A percentile compares a stretch with the other conserved stretches of the same genome.
phyloP scores from a whole-genome alignment of 2,888 invertebrate genomes.

The Thereva unica region DNA sequence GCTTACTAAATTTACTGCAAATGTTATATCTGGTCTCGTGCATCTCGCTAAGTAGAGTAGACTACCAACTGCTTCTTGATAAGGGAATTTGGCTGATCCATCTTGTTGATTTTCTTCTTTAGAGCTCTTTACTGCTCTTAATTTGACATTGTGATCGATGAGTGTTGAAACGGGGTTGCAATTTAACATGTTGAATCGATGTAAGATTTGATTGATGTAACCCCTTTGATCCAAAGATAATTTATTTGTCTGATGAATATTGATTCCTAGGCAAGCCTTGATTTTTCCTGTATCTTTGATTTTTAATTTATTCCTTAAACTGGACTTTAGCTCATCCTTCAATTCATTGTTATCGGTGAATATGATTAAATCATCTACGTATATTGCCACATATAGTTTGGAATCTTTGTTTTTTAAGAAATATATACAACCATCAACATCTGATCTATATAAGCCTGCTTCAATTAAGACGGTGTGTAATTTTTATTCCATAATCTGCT shows the following conservation, averaged over 20 bases:
- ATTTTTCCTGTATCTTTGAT: slow-evolving; percentile 15
- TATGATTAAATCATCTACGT: slow-evolving; percentile 22
- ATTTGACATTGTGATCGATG: no score
- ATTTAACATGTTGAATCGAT: slow-evolving; percentile 19
- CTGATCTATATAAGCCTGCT: no score
- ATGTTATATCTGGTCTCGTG: slow-evolving; percentile 39
- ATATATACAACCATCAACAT: slow-evolving; percentile 33
- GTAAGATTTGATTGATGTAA: no score
- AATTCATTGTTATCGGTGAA: background rate
- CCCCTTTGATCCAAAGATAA: no score
- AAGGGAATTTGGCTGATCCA: background rate
- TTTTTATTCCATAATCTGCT: slow-evolving; percentile 32
- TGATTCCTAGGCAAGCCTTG: slow-evolving; percentile 33
- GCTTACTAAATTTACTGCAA: slow-evolving; percentile 33
- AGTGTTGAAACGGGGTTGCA: slow-evolving; percentile 33
- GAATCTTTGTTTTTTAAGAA: background rate
- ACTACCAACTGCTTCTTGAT: slow-evolving; percentile 26
- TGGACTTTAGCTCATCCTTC: no score
- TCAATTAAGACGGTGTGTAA: background rate
- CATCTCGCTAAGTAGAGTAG: slow-evolving; percentile 24
- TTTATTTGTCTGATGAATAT: slow-evolving; percentile 31
- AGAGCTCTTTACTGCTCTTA: no score
- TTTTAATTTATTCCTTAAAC: no score
- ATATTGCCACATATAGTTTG: slow-evolving; percentile 21
- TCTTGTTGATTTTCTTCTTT: no score